Evolutionary conservation across 2,797 vertebrate genomes (phyloP), one percentile per base, ranked within the genome.

Genomic region (Ataeniobius toweri): DNA sequence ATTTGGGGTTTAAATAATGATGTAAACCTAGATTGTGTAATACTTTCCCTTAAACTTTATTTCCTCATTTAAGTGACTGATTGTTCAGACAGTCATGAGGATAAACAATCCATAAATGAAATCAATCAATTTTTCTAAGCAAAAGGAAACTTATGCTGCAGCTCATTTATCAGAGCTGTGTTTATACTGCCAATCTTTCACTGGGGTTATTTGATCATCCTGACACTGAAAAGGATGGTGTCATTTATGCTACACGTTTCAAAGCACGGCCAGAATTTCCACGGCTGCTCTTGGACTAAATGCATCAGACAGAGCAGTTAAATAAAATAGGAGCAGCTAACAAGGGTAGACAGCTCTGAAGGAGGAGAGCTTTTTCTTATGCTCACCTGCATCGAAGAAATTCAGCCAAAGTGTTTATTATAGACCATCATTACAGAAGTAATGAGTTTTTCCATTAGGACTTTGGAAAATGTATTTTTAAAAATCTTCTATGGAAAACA

Each of bases 1-100:
- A 73, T 77, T 75, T 20, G 59, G 53, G 14, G 36, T 13, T 46
- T 76, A 24, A 70, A 53, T 65, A 75, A 69, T 56, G 5, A 71
- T 41, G 13, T 10, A 26, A 76, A 39, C 22, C 4, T 10, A 5
- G 1, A 1, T 31, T n/a, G 56, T 39, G 59, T 63, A 31, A 63
- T 18, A 67, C 63, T 67, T 67, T 67, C 63, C 63, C 36, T 67
- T 22, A 67, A 67, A 67, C 63, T 67, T 39, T 16, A 67, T 67
- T 67, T 67, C 63, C 31, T 65, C 8, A 22, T 68, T 46, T 68
- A 68, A 46, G 18, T 2, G 65, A 68, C 5, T 6, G 41, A 68
- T 68, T 68, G 39, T n/a, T 68, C 10, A 20, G 5, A n/a, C 20
- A 24, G 16, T 39, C 65, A n/a, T n/a, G 39, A 14, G 22, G 65